These are phyloP conservation scores for Apostichopus californicus DNA, from an alignment of 35 echinoderm and acorn worm genomes.

Conservation along the genomic window DNA sequence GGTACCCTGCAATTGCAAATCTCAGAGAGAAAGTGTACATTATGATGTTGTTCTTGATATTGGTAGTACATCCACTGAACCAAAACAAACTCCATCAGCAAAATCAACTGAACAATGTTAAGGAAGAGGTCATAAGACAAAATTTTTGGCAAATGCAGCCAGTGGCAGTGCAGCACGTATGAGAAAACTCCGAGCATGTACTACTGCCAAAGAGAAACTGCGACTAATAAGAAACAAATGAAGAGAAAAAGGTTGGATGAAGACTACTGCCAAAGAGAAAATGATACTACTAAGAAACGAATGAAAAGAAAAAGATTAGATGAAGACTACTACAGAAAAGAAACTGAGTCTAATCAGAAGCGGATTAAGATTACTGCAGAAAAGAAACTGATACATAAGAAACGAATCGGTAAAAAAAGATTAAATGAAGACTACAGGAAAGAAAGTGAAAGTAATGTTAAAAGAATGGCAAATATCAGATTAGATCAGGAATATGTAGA, in stretches of 20 bases:
- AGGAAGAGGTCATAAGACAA: slow-evolving; percentile 16
- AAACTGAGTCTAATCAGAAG: slow-evolving; percentile 8
- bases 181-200: not conserved
- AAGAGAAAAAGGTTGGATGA: not conserved
- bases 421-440: not conserved
- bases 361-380: not conserved
- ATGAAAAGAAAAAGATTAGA: not conserved
- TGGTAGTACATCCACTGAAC: not conserved
- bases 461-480: slow-evolving; percentile 11
- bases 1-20: slow-evolving; percentile 5
- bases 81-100: not conserved
- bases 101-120: not conserved
- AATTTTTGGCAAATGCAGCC: not conserved
- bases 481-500: not conserved
- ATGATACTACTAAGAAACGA: slow-evolving; percentile 1
- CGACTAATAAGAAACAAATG: not conserved
- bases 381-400: slow-evolving; percentile 13
- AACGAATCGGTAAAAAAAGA: not conserved
- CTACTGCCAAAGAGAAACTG: too few relatives aligned
- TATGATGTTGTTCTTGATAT: slow-evolving; percentile 9
- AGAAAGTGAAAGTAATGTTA: slow-evolving; percentile 19
- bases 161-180: not conserved
- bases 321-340: too few relatives aligned
- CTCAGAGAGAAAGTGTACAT: not conserved
- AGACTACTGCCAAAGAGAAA: not conserved